These are phyloP conservation scores for Xyliphius kryptos DNA, from an alignment of 2,113 vertebrate species.

Conservation along the genomic window DNA sequence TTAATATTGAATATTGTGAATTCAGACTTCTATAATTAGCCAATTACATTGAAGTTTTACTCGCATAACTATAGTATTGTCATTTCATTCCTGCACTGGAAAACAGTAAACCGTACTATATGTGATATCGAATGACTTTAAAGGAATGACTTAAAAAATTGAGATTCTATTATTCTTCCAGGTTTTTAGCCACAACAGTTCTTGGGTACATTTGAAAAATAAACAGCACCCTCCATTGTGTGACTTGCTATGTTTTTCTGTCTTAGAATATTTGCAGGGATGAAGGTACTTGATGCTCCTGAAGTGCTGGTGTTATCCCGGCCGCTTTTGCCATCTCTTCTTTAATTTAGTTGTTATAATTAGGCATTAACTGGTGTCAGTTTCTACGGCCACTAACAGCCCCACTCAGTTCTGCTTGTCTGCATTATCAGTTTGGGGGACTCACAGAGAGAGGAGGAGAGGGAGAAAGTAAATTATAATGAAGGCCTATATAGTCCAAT, in stretches of 20 bases:
- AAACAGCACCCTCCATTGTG: slow-evolving; percentile 1
- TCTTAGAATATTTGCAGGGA: too few relatives aligned
- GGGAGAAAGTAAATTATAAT: slow-evolving; percentile 98
- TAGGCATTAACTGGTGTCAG: slow-evolving; percentile 99
- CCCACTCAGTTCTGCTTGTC: slow-evolving; percentile 99
- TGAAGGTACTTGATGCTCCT: slow-evolving; percentile 76
- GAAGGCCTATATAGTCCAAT: slow-evolving; percentile 99
- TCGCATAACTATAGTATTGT: too few relatives aligned
- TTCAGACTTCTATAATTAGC: too few relatives aligned
- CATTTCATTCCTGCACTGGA: too few relatives aligned
- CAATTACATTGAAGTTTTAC: too few relatives aligned
- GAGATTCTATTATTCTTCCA: too few relatives aligned
- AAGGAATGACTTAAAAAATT: too few relatives aligned
- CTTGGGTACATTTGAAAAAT: slow-evolving; percentile 19
- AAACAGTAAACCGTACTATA: too few relatives aligned
- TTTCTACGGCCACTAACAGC: slow-evolving; percentile 93
- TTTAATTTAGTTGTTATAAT: slow-evolving; percentile 99
- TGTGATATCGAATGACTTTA: too few relatives aligned
- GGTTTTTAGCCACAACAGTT: too few relatives aligned
- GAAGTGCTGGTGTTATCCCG: slow-evolving; percentile 84
- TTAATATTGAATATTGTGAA: too few relatives aligned
- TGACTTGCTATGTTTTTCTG: too few relatives aligned
- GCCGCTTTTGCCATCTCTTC: slow-evolving; percentile 79
- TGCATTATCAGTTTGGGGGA: slow-evolving; percentile 96
- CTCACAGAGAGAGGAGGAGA: slow-evolving; percentile 20